phyloP scores from a whole-genome alignment of 2,888 invertebrate species.

The Anagyrus pseudococci region DNA sequence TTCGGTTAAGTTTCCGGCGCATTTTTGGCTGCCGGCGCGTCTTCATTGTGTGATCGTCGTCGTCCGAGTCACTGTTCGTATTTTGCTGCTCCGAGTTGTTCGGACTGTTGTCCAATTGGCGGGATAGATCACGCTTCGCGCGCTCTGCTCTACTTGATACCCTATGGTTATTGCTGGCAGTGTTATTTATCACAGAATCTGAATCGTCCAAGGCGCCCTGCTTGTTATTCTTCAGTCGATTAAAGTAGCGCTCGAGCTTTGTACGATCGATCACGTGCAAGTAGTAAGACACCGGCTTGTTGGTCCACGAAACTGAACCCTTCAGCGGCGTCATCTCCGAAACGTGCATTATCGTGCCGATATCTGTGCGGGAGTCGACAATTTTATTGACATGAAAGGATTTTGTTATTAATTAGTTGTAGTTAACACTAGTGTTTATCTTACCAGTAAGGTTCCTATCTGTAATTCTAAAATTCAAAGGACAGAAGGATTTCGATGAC shows the following conservation, averaged over 20 bases:
- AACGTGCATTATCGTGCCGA: constrained; percentile 98
- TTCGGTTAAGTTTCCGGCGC: constrained; percentile 45
- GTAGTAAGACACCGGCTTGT: constrained; percentile 98
- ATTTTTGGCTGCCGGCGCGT: constrained; percentile 55
- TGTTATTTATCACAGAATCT: constrained; percentile 62
- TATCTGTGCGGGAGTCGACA: constrained; percentile 67
- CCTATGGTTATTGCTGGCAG: constrained; percentile 60
- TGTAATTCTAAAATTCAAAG: constrained; percentile 97
- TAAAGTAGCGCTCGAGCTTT: constrained; percentile 95
- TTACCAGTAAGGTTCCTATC: constrained; percentile 93
- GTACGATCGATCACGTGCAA: constrained; percentile 97
- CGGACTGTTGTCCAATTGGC: constrained; percentile 64
- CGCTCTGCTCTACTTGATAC: constrained; percentile 59
- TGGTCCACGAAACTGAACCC: constrained; percentile 99
- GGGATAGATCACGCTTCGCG: constrained; percentile 64
- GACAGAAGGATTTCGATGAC: constrained; percentile 98
- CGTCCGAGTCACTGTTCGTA: constrained; percentile 59
- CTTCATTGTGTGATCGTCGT: constrained; percentile 50
- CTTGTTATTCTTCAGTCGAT: constrained; percentile 81
- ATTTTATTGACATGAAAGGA: background rate
- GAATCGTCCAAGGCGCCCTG: constrained; percentile 56
- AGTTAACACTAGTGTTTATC: no score
- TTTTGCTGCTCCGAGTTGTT: constrained; percentile 57
- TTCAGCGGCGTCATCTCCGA: constrained; percentile 93
- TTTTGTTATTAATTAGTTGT: background rate